phyloP scores from a whole-genome alignment of 1,140 invertebrate species.

The Contarinia nasturtii region DNA sequence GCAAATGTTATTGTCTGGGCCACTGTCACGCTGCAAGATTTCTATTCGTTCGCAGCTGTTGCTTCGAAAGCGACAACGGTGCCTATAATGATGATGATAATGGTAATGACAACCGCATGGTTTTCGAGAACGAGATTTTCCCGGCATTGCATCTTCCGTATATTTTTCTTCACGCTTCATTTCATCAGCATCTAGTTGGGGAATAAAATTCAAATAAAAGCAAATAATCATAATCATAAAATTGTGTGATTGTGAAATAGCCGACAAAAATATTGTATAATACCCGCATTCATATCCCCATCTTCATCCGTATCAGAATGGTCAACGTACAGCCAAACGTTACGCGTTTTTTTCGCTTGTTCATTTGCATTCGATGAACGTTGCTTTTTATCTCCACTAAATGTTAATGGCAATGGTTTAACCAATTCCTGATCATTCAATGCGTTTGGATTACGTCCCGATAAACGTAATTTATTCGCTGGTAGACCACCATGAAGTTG shows the following conservation, averaged over 20 bases:
- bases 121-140: slow-evolving; percentile 2
- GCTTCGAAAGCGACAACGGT: slow-evolving; percentile 9
- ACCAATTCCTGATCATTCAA: slow-evolving; percentile 16
- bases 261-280: slow-evolving; percentile 7
- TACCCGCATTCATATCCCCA: slow-evolving; percentile 4
- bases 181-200: slow-evolving; percentile 15
- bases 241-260: too few species aligned
- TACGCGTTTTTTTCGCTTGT: slow-evolving; percentile 10
- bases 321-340: slow-evolving; percentile 19
- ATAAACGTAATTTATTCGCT: slow-evolving; percentile 37
- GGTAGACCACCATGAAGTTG: slow-evolving; percentile 76
- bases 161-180: slow-evolving; percentile 14
- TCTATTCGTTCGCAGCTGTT: slow-evolving; percentile 15
- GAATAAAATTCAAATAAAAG: slow-evolving; percentile 5
- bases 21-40: slow-evolving; percentile 5
- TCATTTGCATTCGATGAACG: neutral
- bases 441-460: slow-evolving; percentile 17
- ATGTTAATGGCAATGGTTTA: slow-evolving; percentile 14
- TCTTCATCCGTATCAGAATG: slow-evolving; percentile 14
- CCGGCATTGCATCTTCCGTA: slow-evolving; percentile 11
- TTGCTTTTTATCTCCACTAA: neutral
- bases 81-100: neutral
- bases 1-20: slow-evolving; percentile 13
- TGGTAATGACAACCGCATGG: slow-evolving; percentile 3
- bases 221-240: too few species aligned